phyloP scores from a whole-genome alignment of 2,113 vertebrate genomes.

The Sebastes fasciatus region DNA sequence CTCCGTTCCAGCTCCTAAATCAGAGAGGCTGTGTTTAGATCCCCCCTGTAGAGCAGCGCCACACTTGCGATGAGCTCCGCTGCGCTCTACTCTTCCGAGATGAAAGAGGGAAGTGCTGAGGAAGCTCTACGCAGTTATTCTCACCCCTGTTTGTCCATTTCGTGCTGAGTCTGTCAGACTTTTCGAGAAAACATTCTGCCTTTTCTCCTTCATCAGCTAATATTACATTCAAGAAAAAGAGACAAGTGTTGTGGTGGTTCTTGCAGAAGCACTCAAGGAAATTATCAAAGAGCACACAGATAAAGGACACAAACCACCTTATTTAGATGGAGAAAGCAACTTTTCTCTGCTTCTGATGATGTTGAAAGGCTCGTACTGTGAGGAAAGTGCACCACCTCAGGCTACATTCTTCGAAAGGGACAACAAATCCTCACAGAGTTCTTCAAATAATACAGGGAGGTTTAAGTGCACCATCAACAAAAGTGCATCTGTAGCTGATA shows the following conservation, averaged over 20 bases:
- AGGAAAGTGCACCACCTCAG: conserved; percentile 50
- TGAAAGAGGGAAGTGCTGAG: conserved; percentile 47
- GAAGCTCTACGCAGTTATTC: conserved; percentile 29
- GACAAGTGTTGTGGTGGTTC: conserved; percentile 24
- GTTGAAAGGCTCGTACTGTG: conserved; percentile 11
- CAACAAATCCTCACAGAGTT: conserved; percentile 34
- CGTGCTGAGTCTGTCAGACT: not conserved
- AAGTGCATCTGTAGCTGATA: conserved; percentile 50
- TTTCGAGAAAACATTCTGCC: not conserved
- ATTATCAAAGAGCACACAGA: conserved; percentile 10
- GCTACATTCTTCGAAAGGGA: conserved; percentile 39
- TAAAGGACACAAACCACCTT: conserved; percentile 16
- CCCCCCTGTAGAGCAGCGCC: conserved; percentile 54
- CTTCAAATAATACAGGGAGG: conserved; percentile 15
- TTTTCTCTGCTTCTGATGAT: conserved; percentile 27
- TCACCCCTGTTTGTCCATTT: conserved; percentile 29
- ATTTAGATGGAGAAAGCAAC: conserved; percentile 10
- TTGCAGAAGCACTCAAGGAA: not conserved
- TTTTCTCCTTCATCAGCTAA: conserved; percentile 21
- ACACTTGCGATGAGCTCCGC: conserved; percentile 48
- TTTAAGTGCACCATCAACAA: conserved; percentile 63
- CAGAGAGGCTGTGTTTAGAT: conserved; percentile 67
- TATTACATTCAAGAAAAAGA: conserved; percentile 4
- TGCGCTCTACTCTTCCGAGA: conserved; percentile 36
- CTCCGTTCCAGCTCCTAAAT: conserved; percentile 73